Conservation (phyloP, 2,888 invertebrate species). For the Sialis fuliginosa region DNA sequence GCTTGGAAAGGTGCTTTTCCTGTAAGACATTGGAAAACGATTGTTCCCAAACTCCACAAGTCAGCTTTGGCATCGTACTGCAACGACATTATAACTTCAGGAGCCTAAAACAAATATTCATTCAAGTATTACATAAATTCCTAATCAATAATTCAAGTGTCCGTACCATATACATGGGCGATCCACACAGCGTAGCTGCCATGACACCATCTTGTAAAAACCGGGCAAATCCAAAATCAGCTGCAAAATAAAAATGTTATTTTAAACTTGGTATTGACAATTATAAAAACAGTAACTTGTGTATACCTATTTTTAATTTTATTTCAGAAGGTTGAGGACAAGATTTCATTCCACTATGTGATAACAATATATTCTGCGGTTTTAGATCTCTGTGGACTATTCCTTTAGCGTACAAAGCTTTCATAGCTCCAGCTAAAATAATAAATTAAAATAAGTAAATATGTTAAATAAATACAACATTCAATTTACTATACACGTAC, state of each 20-base stretch:
- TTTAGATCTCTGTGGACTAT: constrained; percentile 98
- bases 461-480: neutral
- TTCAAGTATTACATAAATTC: neutral
- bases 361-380: constrained; percentile 96
- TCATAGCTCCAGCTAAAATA: constrained; percentile 81
- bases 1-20: constrained; percentile 98
- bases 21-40: constrained; percentile 86
- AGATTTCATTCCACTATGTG: constrained; percentile 51
- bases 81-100: constrained; percentile 97
- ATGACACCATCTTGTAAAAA: constrained; percentile 97
- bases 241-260: constrained; percentile 29
- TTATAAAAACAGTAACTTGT: neutral
- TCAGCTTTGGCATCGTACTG: constrained; percentile 99
- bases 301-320: constrained; percentile 80
- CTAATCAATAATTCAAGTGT: neutral
- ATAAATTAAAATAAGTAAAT: neutral
- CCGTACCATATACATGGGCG: constrained; percentile 97
- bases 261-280: neutral
- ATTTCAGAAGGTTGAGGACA: constrained; percentile 66
- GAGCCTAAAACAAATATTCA: constrained; percentile 46
- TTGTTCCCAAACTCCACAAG: constrained; percentile 97
- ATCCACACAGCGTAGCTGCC: constrained; percentile 98
- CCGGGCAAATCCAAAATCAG: constrained; percentile 98
- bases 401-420: constrained; percentile 90
- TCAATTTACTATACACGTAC: constrained; percentile 27